Percentiles rank a stretch among this genome's conserved stretches.
Conservation (phyloP, 2,113 vertebrate species). For the Trichechus manatus region DNA sequence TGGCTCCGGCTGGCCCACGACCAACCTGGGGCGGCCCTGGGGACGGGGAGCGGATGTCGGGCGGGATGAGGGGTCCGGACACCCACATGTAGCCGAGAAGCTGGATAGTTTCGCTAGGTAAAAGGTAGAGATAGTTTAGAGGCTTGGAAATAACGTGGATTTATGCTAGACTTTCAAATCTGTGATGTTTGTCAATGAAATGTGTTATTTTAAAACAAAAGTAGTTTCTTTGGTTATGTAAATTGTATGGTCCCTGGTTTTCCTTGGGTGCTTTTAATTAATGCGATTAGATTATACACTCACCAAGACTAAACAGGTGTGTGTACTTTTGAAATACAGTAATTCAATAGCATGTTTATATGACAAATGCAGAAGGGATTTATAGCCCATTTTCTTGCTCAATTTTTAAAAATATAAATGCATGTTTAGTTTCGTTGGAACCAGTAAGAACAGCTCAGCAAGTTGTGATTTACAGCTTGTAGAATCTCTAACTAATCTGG, state of each 20-base stretch:
- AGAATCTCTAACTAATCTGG: neutral
- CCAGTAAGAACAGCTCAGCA: neutral
- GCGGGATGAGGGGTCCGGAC: rapidly evolving
- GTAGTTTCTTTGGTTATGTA: neutral
- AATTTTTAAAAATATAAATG: neutral
- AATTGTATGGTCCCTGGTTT: neutral
- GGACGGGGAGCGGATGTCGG: neutral
- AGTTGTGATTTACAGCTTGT: too few species aligned
- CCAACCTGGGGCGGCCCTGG: neutral
- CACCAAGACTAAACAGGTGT: neutral
- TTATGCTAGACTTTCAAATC: neutral
- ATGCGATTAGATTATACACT: neutral
- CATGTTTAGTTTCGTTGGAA: neutral
- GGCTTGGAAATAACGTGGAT: neutral
- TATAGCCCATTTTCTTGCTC: neutral
- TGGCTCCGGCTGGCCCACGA: neutral
- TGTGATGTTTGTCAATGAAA: neutral
- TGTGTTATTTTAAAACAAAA: neutral
- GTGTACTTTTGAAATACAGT: neutral
- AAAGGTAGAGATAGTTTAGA: neutral
- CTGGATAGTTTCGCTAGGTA: rapidly evolving
- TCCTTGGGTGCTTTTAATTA: neutral
- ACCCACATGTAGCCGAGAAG: rapidly evolving
- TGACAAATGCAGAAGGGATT: neutral
- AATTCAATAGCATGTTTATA: neutral